These are phyloP conservation scores for Drosophila macrothrix DNA, from an alignment of 2,888 invertebrate genomes.

Conservation along the genomic window DNA sequence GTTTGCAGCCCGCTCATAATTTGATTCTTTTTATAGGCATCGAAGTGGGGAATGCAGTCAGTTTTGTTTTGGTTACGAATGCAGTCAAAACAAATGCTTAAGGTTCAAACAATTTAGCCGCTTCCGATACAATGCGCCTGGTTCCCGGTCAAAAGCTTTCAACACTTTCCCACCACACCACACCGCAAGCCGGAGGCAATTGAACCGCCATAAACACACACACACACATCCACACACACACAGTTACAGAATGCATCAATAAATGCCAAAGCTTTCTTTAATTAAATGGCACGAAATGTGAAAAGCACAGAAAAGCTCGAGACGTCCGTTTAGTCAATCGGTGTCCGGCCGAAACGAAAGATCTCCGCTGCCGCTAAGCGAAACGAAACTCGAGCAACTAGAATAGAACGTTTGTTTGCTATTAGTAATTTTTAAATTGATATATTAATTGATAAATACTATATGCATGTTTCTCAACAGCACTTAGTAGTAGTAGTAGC, in stretches of 20 bases:
- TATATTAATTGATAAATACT: constrained; percentile 24
- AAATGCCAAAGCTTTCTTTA: constrained; percentile 74
- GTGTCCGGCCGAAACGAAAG: constrained; percentile 86
- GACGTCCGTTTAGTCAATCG: constrained; percentile 84
- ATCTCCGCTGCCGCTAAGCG: constrained; percentile 76
- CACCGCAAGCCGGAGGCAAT: constrained; percentile 18
- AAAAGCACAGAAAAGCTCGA: constrained; percentile 66
- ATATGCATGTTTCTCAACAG: constrained; percentile 29
- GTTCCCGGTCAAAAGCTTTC: constrained; percentile 54
- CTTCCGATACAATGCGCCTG: constrained; percentile 58
- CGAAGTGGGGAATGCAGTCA: background rate
- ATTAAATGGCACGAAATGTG: constrained; percentile 62
- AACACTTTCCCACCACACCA: constrained; percentile 27
- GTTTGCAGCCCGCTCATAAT: constrained; percentile 32
- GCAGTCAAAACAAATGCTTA: constrained; percentile 57
- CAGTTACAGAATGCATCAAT: constrained; percentile 47
- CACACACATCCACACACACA: constrained; percentile 6
- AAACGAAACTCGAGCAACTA: constrained; percentile 53
- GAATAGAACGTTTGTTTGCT: constrained; percentile 48
- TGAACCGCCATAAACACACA: constrained; percentile 42
- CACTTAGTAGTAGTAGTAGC: constrained; percentile 15
- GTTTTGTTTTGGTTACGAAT: constrained; percentile 58
- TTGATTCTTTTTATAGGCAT: constrained; percentile 8
- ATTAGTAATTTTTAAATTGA: constrained; percentile 38
- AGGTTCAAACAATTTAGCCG: constrained; percentile 51